These are phyloP conservation scores for Luscinia megarhynchos DNA, from an alignment of 2,797 vertebrate species.

Conservation along the genomic window DNA sequence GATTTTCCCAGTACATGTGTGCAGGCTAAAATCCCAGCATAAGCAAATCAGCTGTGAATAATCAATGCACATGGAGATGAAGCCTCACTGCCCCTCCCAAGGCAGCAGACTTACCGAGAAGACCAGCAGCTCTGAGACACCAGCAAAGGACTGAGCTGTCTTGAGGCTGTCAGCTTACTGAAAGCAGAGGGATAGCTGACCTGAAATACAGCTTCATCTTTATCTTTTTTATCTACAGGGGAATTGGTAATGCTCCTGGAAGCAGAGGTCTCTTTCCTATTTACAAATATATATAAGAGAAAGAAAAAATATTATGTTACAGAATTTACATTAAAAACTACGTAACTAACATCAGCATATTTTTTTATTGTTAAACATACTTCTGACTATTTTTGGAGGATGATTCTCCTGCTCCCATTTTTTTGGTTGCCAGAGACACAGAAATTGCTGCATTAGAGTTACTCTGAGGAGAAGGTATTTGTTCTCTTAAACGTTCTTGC, in stretches of 20 bases:
- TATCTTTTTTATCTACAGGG: conserved; percentile 81
- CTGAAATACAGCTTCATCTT: conserved; percentile 83
- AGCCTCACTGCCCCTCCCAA: neutral
- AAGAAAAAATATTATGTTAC: neutral
- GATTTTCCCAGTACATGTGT: neutral
- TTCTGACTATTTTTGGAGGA: conserved; percentile 76
- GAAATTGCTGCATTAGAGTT: conserved; percentile 58
- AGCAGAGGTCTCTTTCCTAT: conserved; percentile 82
- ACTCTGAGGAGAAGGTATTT: conserved; percentile 75
- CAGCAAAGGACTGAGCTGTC: conserved; percentile 87
- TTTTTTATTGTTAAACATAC: conserved; percentile 64
- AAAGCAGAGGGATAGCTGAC: conserved; percentile 97
- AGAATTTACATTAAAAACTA: neutral
- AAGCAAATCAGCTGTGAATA: neutral
- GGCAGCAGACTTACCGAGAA: conserved; percentile 82
- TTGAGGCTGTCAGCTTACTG: conserved; percentile 88
- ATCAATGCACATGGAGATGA: rapidly evolving
- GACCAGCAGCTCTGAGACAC: conserved; percentile 90
- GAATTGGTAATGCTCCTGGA: conserved; percentile 80
- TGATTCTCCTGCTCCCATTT: conserved; percentile 76
- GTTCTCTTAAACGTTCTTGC: conserved; percentile 75
- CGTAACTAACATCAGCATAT: rapidly evolving
- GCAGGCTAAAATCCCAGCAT: neutral
- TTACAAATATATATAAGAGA: neutral
- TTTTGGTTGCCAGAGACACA: conserved; percentile 70